Percentiles rank a stretch among this genome's conserved stretches.
Evolutionary conservation across 1,140 invertebrate species (phyloP).

Genomic region (Trachymyrmex cornetzi): DNA sequence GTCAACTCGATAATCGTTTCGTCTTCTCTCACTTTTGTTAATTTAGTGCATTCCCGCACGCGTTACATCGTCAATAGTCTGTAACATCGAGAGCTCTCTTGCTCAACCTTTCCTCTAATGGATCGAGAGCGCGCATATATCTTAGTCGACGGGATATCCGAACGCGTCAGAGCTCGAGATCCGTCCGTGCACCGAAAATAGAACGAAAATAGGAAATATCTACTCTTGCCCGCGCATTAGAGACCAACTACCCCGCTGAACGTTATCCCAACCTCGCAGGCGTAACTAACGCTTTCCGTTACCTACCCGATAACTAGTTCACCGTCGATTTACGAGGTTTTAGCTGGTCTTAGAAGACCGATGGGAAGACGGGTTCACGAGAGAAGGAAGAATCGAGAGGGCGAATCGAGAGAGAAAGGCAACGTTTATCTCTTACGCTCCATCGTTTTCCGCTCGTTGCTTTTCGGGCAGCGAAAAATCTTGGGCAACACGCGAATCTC

Average conservation of each 20-base stretch:
- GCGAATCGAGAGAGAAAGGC: background rate
- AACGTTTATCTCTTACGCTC: slow-evolving; percentile 69
- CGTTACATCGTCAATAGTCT: slow-evolving; percentile 27
- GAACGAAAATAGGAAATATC: slow-evolving; percentile 71
- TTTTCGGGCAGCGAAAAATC: slow-evolving; percentile 63
- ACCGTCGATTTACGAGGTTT: slow-evolving; percentile 75
- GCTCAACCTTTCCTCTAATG: slow-evolving; percentile 46
- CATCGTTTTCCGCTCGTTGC: slow-evolving; percentile 73
- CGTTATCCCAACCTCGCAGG: slow-evolving; percentile 63
- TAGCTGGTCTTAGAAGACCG: slow-evolving; percentile 60
- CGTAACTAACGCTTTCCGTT: slow-evolving; percentile 75
- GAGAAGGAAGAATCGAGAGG: slow-evolving; percentile 22
- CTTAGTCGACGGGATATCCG: slow-evolving; percentile 52
- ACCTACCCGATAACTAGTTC: slow-evolving; percentile 75
- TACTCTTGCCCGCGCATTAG: slow-evolving; percentile 22
- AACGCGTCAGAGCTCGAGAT: slow-evolving; percentile 66
- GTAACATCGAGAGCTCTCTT: slow-evolving; percentile 30
- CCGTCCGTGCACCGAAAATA: slow-evolving; percentile 70
- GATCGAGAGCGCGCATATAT: slow-evolving; percentile 34
- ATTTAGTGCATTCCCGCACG: slow-evolving; percentile 19
- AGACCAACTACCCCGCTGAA: slow-evolving; percentile 39
- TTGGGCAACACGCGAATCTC: slow-evolving; percentile 33
- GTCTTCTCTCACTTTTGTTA: slow-evolving; percentile 24
- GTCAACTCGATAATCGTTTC: slow-evolving; percentile 13
- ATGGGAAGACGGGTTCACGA: slow-evolving; percentile 44